phyloP scores from a whole-genome alignment of 2,797 vertebrate species.

The Meriones psammophilus region DNA sequence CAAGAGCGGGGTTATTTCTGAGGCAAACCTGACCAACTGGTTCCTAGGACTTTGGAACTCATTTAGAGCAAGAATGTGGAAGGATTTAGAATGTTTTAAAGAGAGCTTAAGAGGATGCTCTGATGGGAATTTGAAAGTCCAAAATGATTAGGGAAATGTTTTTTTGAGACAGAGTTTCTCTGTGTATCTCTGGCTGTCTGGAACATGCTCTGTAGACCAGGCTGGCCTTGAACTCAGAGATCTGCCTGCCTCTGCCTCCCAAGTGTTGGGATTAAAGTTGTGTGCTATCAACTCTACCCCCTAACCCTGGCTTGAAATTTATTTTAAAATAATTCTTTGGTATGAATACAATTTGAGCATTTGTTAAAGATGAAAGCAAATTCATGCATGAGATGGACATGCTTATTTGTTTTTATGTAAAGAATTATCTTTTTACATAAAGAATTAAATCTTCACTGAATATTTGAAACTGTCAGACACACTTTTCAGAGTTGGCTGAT shows the following conservation, averaged over 20 bases:
- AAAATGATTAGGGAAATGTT: neutral
- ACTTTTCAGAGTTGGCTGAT: neutral
- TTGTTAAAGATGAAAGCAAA: neutral
- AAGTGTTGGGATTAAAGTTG: neutral
- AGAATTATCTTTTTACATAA: neutral
- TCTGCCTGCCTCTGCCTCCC: neutral
- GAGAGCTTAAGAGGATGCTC: neutral
- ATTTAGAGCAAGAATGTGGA: neutral
- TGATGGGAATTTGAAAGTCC: neutral
- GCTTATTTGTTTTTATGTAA: neutral
- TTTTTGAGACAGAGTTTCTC: neutral
- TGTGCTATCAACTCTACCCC: too few species aligned
- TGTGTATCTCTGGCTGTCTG: neutral
- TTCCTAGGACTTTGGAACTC: neutral
- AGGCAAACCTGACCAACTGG: neutral
- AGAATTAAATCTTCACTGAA: neutral
- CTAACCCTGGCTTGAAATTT: neutral
- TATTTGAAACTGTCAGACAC: neutral
- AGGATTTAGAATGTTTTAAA: neutral
- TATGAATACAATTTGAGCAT: neutral
- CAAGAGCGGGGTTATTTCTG: neutral
- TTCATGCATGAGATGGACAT: too few species aligned
- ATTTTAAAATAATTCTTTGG: neutral
- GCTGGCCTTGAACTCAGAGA: neutral
- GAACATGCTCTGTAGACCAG: neutral